Base-by-base conservation (phyloP, 2,888 invertebrate species). In the Drosophila suboccidentalis region DNA sequence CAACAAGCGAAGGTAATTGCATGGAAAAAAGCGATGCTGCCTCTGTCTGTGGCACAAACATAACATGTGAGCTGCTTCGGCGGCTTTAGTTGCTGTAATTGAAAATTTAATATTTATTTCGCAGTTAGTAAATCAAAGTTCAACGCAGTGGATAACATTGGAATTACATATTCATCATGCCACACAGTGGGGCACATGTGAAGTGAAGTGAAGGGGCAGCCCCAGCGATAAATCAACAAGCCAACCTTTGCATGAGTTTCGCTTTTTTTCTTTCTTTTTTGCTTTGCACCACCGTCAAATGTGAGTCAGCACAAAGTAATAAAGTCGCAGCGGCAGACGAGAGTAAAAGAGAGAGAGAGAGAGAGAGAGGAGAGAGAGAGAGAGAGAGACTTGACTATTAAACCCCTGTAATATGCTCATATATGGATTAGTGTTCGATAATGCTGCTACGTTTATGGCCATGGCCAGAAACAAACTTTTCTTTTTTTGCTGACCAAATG, bases 101-200 rank as follows among this genome's bases (percentile, higher is more conserved):
- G 84, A 88, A 88, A 87, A 87, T 87, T 84, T 86, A 84, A 87
- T 84, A 88, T 88, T 87, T 87, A 87, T 86, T 87, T 88, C 84
- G 88, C 84, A 87, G 86, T 87, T 87, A 87, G 78, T 87, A 88
- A 87, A 88, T 87, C 89, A 87, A 82, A 87, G 86, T 87, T 83
- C 77, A 79, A 60, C 80, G 71, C 84, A 87, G 71, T 84, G 87
- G 87, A 82, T 81, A 86, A 74, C 74, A 70, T 62, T 63, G 74
- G 71, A 72, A 86, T 88, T 86, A 86, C 86, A 78, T 86, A 86
- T 86, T 88, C 88, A 83, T 86, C 86, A 86, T 86, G 83, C 81
- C 83, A 51, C 78, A 65, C 76, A 73, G 68, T 58, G 66, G 68
- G 72, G 46, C 79, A 75, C 66, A 64, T 46, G 66, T 50, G 73